Percentiles rank a stretch among this genome's conserved stretches.
These are phyloP conservation scores for Diadromus collaris DNA, from an alignment of 2,888 invertebrate genomes.

Conservation along the genomic window DNA sequence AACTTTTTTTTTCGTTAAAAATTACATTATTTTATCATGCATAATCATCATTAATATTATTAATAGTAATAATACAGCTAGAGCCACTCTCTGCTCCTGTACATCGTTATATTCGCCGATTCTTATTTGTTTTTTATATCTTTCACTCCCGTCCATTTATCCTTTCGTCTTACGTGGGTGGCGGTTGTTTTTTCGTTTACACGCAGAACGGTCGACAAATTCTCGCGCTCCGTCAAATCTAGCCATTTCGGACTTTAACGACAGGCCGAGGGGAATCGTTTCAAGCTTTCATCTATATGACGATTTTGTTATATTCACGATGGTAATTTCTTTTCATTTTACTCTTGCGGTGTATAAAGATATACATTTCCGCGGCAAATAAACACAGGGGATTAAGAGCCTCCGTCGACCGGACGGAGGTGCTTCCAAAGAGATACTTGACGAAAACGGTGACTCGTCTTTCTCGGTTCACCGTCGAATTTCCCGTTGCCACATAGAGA, in stretches of 20 bases:
- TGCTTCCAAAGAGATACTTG: slow-evolving; percentile 65
- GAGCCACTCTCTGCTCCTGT: slow-evolving; percentile 68
- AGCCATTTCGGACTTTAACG: slow-evolving; percentile 42
- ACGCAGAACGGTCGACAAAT: slow-evolving; percentile 47
- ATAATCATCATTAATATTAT: slow-evolving; percentile 67
- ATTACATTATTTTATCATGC: slow-evolving; percentile 67
- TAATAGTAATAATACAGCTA: slow-evolving; percentile 69
- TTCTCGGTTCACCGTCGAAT: slow-evolving; percentile 49
- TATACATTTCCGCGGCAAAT: neutral
- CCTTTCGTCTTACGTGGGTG: slow-evolving; percentile 10
- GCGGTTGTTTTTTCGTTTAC: slow-evolving; percentile 20
- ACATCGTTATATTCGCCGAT: slow-evolving; percentile 63
- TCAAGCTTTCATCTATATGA: neutral
- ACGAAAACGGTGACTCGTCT: slow-evolving; percentile 50
- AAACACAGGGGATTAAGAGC: slow-evolving; percentile 29
- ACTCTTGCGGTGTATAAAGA: slow-evolving; percentile 13
- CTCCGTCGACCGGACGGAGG: slow-evolving; percentile 55
- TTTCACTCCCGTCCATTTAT: slow-evolving; percentile 2
- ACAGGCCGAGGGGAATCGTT: slow-evolving; percentile 29
- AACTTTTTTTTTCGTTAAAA: slow-evolving; percentile 60
- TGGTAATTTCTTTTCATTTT: slow-evolving; percentile 5
- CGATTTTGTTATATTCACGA: slow-evolving; percentile 14
- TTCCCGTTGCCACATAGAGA: slow-evolving; percentile 15
- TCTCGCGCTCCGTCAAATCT: slow-evolving; percentile 10
- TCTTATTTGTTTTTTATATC: slow-evolving; percentile 27